phyloP scores from a whole-genome alignment of 1,140 invertebrate species.

The Berghia stephanieae region DNA sequence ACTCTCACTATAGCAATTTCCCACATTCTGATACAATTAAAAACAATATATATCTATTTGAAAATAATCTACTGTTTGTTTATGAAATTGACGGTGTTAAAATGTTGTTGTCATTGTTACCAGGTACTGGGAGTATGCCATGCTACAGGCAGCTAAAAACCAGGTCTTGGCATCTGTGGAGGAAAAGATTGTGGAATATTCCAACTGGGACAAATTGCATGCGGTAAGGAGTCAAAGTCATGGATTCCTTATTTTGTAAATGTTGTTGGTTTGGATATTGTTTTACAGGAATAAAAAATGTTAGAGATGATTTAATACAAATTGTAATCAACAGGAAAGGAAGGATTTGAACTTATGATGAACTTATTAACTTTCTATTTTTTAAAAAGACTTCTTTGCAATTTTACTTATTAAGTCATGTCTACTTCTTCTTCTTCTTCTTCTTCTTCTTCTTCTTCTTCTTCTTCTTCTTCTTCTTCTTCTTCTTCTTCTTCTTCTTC shows the following conservation, averaged over 20 bases:
- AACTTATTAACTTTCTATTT: too few relatives aligned
- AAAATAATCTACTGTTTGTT: neutral
- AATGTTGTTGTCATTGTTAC: neutral
- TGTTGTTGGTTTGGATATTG: neutral
- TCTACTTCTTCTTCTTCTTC: neutral
- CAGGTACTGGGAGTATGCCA: constrained; percentile 63
- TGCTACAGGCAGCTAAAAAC: constrained; percentile 59
- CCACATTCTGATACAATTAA: too few relatives aligned
- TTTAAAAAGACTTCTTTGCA: too few relatives aligned
- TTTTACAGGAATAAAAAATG: constrained; percentile 10
- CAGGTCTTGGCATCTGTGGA: constrained; percentile 57
- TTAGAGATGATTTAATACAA: too few relatives aligned
- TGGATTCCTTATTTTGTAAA: neutral
- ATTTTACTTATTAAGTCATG: neutral
- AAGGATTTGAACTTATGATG: too few relatives aligned
- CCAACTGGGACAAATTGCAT: constrained; percentile 74
- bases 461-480: constrained; percentile 5
- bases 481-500: neutral
- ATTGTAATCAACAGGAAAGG: too few relatives aligned
- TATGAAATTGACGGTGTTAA: neutral
- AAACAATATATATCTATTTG: too few relatives aligned
- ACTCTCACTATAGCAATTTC: too few relatives aligned
- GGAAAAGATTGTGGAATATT: constrained; percentile 65
- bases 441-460: neutral
- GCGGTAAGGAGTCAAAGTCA: constrained; percentile 63